A percentile compares a stretch with the other conserved stretches of the same genome.
Conservation (phyloP, 92 coral and sea anemone species). For the Isaurus tuberculatus region DNA sequence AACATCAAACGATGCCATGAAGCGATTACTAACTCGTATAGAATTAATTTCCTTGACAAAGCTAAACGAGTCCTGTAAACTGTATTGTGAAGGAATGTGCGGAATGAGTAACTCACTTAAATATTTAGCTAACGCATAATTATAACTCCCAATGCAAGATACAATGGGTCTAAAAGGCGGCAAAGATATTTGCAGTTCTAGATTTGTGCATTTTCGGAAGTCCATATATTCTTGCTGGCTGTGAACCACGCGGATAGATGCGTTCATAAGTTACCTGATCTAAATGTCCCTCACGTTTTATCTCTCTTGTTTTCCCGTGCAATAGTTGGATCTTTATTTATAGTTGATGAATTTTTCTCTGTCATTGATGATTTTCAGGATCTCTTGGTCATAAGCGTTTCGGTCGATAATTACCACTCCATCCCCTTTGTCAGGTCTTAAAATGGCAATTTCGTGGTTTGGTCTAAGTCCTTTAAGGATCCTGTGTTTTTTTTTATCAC, state of each 20-base stretch:
- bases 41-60: no score
- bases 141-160: neutral
- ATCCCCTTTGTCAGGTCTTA: no score
- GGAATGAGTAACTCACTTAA: neutral
- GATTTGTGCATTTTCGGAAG: neutral
- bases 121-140: conserved; percentile 15
- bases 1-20: no score
- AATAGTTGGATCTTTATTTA: neutral
- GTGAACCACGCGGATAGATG: neutral
- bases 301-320: neutral
- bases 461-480: no score
- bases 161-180: neutral
- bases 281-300: neutral
- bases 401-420: no score
- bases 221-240: neutral
- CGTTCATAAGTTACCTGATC: conserved; percentile 16
- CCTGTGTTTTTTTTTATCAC: no score
- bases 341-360: neutral
- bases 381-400: neutral
- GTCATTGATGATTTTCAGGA: neutral
- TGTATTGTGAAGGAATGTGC: neutral
- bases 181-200: neutral
- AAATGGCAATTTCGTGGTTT: neutral
- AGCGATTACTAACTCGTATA: neutral
- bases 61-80: neutral